phyloP scores from a whole-genome alignment of 2,113 vertebrate genomes.

The Scatophagus argus region DNA sequence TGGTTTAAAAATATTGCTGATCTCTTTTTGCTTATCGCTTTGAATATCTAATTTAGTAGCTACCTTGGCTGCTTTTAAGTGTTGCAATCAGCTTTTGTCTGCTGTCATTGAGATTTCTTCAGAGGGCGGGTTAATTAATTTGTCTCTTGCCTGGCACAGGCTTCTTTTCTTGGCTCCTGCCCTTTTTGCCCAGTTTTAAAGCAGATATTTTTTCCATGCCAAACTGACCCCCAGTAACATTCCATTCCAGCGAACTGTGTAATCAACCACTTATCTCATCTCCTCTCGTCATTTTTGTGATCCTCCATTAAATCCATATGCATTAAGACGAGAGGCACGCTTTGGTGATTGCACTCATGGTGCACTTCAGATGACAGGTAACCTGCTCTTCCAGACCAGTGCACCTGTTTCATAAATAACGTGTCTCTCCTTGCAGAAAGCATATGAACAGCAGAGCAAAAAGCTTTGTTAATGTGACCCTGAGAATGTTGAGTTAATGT shows the following conservation, averaged over 20 bases:
- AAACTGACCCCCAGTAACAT: not conserved
- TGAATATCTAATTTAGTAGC: not conserved
- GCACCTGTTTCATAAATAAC: slow-evolving; percentile 20
- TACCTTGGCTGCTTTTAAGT: not conserved
- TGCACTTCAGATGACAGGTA: slow-evolving; percentile 21
- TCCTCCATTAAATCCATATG: slow-evolving; percentile 40
- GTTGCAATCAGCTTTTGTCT: not conserved
- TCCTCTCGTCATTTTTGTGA: slow-evolving; percentile 1
- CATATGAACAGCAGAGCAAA: not conserved
- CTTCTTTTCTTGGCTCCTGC: not conserved
- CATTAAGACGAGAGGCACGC: slow-evolving; percentile 31
- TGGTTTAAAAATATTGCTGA: too few species aligned
- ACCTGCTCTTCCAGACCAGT: slow-evolving; percentile 23
- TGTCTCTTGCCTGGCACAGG: not conserved
- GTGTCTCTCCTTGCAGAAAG: not conserved
- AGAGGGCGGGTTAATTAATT: not conserved
- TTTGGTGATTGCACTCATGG: slow-evolving; percentile 20
- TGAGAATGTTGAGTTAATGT: slow-evolving; percentile 9
- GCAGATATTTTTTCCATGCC: not conserved
- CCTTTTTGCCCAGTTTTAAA: slow-evolving; percentile 10
- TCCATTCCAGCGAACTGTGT: slow-evolving; percentile 18
- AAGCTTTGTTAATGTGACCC: not conserved
- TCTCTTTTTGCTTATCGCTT: not conserved
- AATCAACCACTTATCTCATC: slow-evolving; percentile 42
- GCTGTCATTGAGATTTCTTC: not conserved